A percentile compares a stretch with the other conserved stretches of the same genome.
phyloP scores from a whole-genome alignment of 2,888 invertebrate species.

The Tortricodes alternella region DNA sequence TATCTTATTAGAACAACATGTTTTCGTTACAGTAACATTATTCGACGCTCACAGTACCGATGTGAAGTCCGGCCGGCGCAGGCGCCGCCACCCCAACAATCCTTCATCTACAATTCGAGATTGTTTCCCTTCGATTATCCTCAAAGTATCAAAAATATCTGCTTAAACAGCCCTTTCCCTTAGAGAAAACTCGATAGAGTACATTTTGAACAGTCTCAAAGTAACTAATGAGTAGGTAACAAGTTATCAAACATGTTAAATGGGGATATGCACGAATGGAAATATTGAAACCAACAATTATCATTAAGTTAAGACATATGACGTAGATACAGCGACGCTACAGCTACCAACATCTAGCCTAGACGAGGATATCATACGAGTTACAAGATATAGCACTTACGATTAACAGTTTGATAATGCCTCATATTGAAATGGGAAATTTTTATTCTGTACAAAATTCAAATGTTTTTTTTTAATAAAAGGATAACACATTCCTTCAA shows the following conservation, averaged over 20 bases:
- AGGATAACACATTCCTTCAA: slow-evolving; percentile 77
- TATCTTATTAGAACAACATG: slow-evolving; percentile 81
- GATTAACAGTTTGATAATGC: slow-evolving; percentile 58
- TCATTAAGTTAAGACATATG: slow-evolving; percentile 55
- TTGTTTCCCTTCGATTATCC: slow-evolving; percentile 79
- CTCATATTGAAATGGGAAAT: slow-evolving; percentile 49
- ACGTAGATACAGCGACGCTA: slow-evolving; percentile 72
- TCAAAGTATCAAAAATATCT: slow-evolving; percentile 83
- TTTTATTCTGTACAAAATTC: slow-evolving; percentile 66
- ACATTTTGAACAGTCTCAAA: slow-evolving; percentile 81
- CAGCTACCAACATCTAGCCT: slow-evolving; percentile 67
- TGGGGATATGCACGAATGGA: slow-evolving; percentile 79
- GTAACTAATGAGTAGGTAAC: slow-evolving; percentile 81
- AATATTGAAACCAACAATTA: slow-evolving; percentile 71
- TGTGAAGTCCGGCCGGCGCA: slow-evolving; percentile 43
- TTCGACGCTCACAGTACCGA: slow-evolving; percentile 68
- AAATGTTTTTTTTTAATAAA: slow-evolving; percentile 63
- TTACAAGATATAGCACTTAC: slow-evolving; percentile 62
- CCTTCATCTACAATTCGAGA: slow-evolving; percentile 57
- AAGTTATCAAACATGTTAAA: slow-evolving; percentile 73
- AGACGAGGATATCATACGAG: slow-evolving; percentile 60
- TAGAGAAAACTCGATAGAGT: slow-evolving; percentile 79
- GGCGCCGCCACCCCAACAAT: slow-evolving; percentile 34
- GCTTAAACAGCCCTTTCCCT: slow-evolving; percentile 81
- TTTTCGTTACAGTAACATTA: slow-evolving; percentile 79